A percentile compares a stretch with the other conserved stretches of the same genome.
These are phyloP conservation scores for Paralinhomoeus sp. DNA, from an alignment of 2,888 invertebrate genomes.

Conservation along the genomic window DNA sequence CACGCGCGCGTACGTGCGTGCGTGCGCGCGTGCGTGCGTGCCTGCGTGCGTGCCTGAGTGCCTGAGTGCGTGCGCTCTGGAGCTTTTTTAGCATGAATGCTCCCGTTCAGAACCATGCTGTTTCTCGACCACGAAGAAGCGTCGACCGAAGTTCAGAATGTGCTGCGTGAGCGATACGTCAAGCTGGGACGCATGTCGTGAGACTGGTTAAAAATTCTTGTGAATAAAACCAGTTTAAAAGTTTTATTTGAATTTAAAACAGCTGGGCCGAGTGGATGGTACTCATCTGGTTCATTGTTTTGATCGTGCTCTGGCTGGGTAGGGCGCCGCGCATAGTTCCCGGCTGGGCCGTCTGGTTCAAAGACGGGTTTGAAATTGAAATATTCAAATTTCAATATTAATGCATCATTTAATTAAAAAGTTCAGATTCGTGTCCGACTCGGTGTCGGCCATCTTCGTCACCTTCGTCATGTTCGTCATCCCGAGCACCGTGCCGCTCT, in stretches of 20 bases:
- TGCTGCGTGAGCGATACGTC: background rate
- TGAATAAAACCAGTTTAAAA: background rate
- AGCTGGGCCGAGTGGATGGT: slow-evolving; percentile 11
- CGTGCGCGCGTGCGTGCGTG: no score
- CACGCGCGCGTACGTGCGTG: no score
- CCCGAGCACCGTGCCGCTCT: slow-evolving; percentile 6
- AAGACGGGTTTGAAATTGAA: slow-evolving; percentile 3
- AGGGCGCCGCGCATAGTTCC: slow-evolving; percentile 23
- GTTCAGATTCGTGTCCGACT: slow-evolving; percentile 17
- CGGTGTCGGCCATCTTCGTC: slow-evolving; percentile 5
- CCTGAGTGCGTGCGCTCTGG: no score
- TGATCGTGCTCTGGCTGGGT: slow-evolving; percentile 17
- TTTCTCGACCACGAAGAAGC: background rate
- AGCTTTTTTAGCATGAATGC: no score
- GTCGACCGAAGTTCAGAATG: background rate
- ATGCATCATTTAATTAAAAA: no score
- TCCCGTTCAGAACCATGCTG: background rate
- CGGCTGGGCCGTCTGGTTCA: slow-evolving; percentile 26
- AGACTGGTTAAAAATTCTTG: no score
- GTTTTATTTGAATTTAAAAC: background rate
- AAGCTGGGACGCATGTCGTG: background rate
- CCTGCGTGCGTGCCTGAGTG: no score
- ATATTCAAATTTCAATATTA: no score
- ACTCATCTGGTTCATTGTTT: slow-evolving; percentile 7
- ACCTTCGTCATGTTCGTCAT: slow-evolving; percentile 17